Evolutionary conservation across 2,888 invertebrate genomes (phyloP), one percentile per base, ranked within the genome.

Genomic region (Tuberolachnus salignus): DNA sequence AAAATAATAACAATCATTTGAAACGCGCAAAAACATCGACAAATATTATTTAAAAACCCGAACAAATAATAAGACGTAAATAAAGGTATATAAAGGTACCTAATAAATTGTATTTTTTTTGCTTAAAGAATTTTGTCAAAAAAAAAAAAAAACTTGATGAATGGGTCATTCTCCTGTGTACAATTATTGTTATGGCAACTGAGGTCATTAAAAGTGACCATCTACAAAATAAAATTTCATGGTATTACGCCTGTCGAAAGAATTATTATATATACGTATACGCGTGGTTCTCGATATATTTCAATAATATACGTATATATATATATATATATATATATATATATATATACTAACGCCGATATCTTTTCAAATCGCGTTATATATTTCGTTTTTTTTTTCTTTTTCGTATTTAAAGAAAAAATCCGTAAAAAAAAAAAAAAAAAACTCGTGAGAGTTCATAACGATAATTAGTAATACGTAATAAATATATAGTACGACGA

Each of bases 101-200:
- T n/a, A n/a, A n/a, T n/a, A n/a, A n/a, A n/a, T 59, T 26, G 26
- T 11, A 59, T 59, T 26, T 46, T 21, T 53, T 71, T 71, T 26
- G 16, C 23, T 13, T 14, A 42, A 57, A 44, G 44, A 46, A 71
- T 71, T 57, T n/a, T 3, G 19, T 46, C 16, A 44, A 23, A 1
- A 23, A 57, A 69, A 53, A 66, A 69, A 57, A 66, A 19, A 46
- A 69, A 21, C 51, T 21, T 49, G 42, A 53, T 23, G 74, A 49
- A 51, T 55, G 59, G 67, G 78, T 78, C 78, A 78, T 69, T 78
- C 78, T 67, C 78, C 67, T 61, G 55, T 46, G 19, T 46, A 67
- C 57, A 67, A 67, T 75, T 75, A 34, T 34, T 4, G 3, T 34
- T 34, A 67, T 46, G 46, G 66, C 75, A 23, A 66, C 66, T 67